A percentile compares a stretch with the other conserved stretches of the same genome.
phyloP scores from a whole-genome alignment of 2,113 vertebrate genomes.

The Menura novaehollandiae region DNA sequence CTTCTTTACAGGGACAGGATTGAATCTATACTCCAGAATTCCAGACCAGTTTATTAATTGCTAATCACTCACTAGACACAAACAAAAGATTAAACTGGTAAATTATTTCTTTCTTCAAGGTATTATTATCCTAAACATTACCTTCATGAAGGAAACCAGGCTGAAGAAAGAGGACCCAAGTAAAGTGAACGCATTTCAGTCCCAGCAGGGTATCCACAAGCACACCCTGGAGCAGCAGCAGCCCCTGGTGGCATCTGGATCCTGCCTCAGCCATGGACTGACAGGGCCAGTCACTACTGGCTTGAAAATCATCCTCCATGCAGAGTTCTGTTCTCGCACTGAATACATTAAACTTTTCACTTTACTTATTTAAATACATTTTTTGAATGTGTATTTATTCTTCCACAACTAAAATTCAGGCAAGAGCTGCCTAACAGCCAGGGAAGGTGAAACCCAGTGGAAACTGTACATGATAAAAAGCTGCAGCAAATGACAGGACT shows the following conservation, averaged over 20 bases:
- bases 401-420: background rate
- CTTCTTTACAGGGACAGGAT: background rate
- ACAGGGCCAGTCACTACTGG: rapidly evolving
- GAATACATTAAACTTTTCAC: background rate
- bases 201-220: rapidly evolving
- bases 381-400: background rate
- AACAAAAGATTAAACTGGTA: background rate
- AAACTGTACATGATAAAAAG: background rate
- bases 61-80: background rate
- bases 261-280: background rate
- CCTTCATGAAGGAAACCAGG: background rate
- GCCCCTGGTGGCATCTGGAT: background rate
- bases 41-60: background rate
- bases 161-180: background rate
- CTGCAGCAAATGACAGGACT: background rate
- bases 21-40: background rate
- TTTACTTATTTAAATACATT: background rate
- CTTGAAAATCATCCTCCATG: background rate
- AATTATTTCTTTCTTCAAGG: background rate
- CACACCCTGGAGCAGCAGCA: background rate
- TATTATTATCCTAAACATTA: background rate
- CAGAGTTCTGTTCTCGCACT: background rate
- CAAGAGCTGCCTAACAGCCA: background rate
- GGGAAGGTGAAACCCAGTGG: background rate
- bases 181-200: rapidly evolving